Evolutionary conservation across 2,113 vertebrate species (phyloP).

Genomic region (Aviceda subcristata): DNA sequence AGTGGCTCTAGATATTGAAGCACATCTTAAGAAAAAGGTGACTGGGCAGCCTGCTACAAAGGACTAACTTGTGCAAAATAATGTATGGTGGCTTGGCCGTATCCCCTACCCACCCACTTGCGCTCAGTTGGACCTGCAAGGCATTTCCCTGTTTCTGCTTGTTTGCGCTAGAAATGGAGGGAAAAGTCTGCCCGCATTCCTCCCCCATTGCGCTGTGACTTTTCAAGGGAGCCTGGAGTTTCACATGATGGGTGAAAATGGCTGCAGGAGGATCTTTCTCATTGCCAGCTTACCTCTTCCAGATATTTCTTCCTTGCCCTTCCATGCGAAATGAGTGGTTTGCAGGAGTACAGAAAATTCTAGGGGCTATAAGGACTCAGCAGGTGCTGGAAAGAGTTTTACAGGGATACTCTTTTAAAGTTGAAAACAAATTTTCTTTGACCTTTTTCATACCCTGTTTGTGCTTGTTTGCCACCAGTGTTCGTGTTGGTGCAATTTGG

Average conservation of each 20-base stretch:
- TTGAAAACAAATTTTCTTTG: conserved; percentile 28
- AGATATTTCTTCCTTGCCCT: neutral
- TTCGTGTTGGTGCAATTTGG: conserved; percentile 35
- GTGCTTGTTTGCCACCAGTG: conserved; percentile 25
- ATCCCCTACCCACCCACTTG: neutral
- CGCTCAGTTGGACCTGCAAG: neutral
- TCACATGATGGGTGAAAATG: rapidly evolving
- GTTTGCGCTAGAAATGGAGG: neutral
- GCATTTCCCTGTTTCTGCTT: neutral
- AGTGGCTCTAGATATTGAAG: neutral
- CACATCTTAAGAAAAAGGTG: neutral
- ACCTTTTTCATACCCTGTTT: conserved; percentile 34
- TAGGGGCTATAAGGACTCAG: neutral
- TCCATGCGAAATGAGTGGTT: neutral
- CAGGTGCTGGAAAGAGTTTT: neutral
- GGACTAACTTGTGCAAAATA: neutral
- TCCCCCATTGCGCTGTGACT: rapidly evolving
- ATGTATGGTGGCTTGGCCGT: neutral
- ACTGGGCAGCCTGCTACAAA: neutral
- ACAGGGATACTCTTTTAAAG: neutral
- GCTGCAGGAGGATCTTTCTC: neutral
- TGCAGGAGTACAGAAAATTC: neutral
- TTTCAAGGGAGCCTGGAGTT: neutral
- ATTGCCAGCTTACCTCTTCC: neutral
- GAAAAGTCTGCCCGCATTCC: neutral